Evolutionary conservation across 2,113 vertebrate genomes (phyloP).

Genomic region (Prochilodus magdalenae): DNA sequence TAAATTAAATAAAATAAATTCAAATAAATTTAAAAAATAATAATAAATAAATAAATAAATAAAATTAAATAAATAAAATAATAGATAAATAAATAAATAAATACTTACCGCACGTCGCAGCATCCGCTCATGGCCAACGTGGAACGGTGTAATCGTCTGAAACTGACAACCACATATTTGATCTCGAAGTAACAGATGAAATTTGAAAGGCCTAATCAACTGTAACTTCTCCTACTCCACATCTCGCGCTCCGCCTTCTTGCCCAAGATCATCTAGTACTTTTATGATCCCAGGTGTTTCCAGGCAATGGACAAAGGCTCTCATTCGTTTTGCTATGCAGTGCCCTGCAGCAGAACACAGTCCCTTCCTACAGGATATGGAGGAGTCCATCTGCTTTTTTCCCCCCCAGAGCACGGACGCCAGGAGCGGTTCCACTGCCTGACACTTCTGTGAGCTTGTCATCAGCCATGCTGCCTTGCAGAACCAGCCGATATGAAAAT

Average conservation of each 20-base stretch:
- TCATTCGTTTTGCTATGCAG: constrained; percentile 65
- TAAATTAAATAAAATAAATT: too few relatives aligned
- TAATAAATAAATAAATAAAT: too few relatives aligned
- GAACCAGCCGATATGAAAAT: not conserved
- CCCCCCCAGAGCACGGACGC: constrained; percentile 66
- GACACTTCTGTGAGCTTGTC: constrained; percentile 70
- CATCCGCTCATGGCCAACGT: too few relatives aligned
- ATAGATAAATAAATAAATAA: too few relatives aligned
- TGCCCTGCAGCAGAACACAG: constrained; percentile 49
- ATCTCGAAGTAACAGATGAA: not conserved
- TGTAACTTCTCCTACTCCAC: not conserved
- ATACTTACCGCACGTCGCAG: too few relatives aligned
- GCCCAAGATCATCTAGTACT: not conserved
- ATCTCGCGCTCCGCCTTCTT: not conserved
- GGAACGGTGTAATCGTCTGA: not conserved
- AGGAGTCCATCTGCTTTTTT: constrained; percentile 68
- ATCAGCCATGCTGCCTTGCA: constrained; percentile 51
- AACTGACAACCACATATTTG: not conserved
- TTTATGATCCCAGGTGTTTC: too few relatives aligned
- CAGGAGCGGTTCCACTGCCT: constrained; percentile 63
- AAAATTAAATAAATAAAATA: too few relatives aligned
- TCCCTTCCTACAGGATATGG: constrained; percentile 63
- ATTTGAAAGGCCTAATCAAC: not conserved
- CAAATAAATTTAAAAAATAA: too few relatives aligned
- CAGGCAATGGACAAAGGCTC: too few relatives aligned